Evolutionary conservation across 2,888 invertebrate genomes (phyloP).

Genomic region (Heliconius aoede): DNA sequence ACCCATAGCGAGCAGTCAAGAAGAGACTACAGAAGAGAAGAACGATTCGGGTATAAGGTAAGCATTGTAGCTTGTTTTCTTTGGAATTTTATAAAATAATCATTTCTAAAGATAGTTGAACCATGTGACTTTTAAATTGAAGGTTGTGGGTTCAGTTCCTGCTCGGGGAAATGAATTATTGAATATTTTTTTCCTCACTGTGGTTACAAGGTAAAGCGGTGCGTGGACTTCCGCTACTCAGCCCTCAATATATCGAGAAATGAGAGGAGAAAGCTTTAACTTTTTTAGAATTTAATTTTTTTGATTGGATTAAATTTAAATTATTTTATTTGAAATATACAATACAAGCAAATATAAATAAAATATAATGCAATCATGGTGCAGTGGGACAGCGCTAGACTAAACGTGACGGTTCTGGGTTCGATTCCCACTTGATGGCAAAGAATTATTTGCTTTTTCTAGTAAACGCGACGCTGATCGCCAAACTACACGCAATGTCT

Average conservation of each 20-base stretch:
- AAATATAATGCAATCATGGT: too few species aligned
- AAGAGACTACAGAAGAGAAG: slow-evolving; percentile 76
- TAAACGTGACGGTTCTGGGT: neutral
- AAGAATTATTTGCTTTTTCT: neutral
- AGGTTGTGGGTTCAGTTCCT: neutral
- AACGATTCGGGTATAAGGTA: slow-evolving; percentile 80
- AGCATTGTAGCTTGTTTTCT: slow-evolving; percentile 25
- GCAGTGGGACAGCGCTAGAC: too few species aligned
- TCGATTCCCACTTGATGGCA: neutral
- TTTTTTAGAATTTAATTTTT: too few species aligned
- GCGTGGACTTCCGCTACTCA: neutral
- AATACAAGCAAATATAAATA: too few species aligned
- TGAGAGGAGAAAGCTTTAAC: too few species aligned
- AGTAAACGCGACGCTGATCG: too few species aligned
- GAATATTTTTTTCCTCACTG: neutral
- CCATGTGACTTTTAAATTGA: too few species aligned
- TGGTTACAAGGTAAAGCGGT: neutral
- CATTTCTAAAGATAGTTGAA: too few species aligned
- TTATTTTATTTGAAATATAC: too few species aligned
- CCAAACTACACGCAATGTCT: too few species aligned
- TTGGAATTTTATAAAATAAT: neutral
- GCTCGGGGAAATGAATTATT: neutral
- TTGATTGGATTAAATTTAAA: too few species aligned
- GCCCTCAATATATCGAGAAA: too few species aligned
- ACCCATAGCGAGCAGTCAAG: slow-evolving; percentile 68